Conservation (phyloP, 1,140 invertebrate genomes). For the Drosophila elegans region DNA sequence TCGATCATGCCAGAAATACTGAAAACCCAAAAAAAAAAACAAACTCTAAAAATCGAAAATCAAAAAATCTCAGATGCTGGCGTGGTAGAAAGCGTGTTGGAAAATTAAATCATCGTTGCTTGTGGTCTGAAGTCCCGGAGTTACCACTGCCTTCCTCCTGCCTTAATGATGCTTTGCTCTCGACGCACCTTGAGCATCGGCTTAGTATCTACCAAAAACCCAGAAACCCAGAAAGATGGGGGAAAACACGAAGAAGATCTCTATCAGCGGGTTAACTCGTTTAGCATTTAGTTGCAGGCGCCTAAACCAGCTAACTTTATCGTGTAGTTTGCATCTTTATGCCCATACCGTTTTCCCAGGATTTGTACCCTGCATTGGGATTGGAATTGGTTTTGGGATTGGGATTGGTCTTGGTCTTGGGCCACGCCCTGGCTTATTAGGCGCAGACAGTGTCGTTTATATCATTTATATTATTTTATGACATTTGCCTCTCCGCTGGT, state of each 20-base stretch:
- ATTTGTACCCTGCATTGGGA: conserved; percentile 25
- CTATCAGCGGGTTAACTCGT: conserved; percentile 84
- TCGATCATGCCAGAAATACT: conserved; percentile 71
- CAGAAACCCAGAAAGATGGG: conserved; percentile 13
- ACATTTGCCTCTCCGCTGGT: conserved; percentile 26
- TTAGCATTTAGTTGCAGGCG: conserved; percentile 84
- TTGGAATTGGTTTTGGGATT: conserved; percentile 24
- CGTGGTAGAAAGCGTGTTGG: conserved; percentile 80
- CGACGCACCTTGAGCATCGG: conserved; percentile 72
- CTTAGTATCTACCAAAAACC: conserved; percentile 67
- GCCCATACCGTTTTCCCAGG: conserved; percentile 62
- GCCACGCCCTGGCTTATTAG: conserved; percentile 68
- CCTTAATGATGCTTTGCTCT: conserved; percentile 64
- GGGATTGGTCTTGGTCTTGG: conserved; percentile 6
- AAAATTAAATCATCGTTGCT: conserved; percentile 83
- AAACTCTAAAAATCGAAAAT: background rate
- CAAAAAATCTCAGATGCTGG: conserved; percentile 49
- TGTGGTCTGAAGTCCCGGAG: conserved; percentile 44
- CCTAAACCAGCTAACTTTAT: conserved; percentile 68
- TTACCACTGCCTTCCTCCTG: conserved; percentile 26
- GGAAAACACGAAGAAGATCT: conserved; percentile 69
- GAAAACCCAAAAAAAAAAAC: background rate
- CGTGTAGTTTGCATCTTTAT: conserved; percentile 73
- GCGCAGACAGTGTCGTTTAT: conserved; percentile 82
- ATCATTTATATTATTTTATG: conserved; percentile 84